Percentiles rank a stretch among this genome's conserved stretches.
Evolutionary conservation across 2,113 vertebrate species (phyloP).

Genomic region (Grallaria varia): DNA sequence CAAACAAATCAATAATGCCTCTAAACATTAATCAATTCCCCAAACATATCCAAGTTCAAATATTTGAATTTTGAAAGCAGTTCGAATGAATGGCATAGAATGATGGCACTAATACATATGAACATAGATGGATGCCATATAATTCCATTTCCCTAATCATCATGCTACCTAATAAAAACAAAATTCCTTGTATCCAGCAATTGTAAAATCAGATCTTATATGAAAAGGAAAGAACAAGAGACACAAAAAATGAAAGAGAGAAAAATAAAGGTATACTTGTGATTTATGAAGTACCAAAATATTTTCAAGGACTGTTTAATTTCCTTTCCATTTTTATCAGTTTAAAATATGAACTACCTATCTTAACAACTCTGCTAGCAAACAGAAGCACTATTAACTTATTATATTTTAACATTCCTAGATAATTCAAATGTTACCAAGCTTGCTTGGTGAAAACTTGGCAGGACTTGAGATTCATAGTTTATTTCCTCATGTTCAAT

Average conservation of each 20-base stretch:
- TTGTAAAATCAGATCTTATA: background rate
- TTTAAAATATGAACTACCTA: slow-evolving; percentile 47
- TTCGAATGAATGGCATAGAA: background rate
- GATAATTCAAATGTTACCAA: slow-evolving; percentile 54
- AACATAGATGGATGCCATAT: background rate
- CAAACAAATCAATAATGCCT: background rate
- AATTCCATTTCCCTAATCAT: background rate
- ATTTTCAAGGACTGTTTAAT: background rate
- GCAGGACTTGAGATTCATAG: background rate
- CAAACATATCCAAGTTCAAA: background rate
- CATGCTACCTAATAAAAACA: background rate
- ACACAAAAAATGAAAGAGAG: background rate
- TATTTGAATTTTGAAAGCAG: background rate
- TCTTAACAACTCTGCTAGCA: slow-evolving; percentile 45
- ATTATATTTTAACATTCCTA: slow-evolving; percentile 50
- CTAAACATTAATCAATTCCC: background rate
- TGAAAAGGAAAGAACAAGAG: background rate
- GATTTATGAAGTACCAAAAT: slow-evolving; percentile 21
- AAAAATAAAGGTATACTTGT: background rate
- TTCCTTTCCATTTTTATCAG: slow-evolving; percentile 38
- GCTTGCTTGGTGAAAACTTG: background rate
- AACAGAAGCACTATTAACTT: slow-evolving; percentile 46
- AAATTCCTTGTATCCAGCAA: background rate
- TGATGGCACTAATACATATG: background rate
- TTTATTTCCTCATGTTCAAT: background rate